phyloP scores from a whole-genome alignment of 2,113 vertebrate species.

The Podocnemis expansa region DNA sequence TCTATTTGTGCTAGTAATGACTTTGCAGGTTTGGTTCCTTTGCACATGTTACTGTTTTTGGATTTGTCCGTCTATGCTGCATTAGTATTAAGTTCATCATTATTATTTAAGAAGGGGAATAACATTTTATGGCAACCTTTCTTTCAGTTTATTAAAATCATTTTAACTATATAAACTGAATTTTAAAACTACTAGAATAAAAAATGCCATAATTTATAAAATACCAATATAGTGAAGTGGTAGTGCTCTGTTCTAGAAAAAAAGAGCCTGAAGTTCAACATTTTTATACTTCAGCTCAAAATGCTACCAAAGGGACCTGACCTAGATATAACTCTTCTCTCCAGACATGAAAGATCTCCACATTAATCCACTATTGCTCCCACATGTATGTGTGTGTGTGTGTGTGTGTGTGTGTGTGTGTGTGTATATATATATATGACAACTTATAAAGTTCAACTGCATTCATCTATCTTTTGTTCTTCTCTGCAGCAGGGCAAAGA shows the following conservation, averaged over 20 bases:
- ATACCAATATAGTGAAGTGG: background rate
- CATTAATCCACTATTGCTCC: constrained; percentile 53
- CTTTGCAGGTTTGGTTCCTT: background rate
- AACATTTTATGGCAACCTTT: background rate
- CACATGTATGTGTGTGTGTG: constrained; percentile 65
- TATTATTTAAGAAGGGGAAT: background rate
- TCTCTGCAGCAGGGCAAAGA: constrained; percentile 49
- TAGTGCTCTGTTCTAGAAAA: background rate
- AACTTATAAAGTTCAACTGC: constrained; percentile 73
- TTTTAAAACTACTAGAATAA: background rate
- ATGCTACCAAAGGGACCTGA: constrained; percentile 23
- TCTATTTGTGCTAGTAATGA: background rate
- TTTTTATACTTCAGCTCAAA: constrained; percentile 43
- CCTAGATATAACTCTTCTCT: constrained; percentile 69
- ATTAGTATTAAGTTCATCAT: background rate
- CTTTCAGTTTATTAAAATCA: fast-evolving
- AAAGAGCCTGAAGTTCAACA: background rate
- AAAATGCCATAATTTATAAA: background rate
- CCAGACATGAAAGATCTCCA: constrained; percentile 53
- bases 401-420: no score
- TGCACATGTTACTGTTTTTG: background rate
- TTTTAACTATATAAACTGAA: background rate
- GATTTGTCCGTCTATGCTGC: background rate
- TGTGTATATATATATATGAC: no score
- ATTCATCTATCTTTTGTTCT: constrained; percentile 70